Conservation (phyloP, 2,888 invertebrate species). For the Clepsis dumicolana region DNA sequence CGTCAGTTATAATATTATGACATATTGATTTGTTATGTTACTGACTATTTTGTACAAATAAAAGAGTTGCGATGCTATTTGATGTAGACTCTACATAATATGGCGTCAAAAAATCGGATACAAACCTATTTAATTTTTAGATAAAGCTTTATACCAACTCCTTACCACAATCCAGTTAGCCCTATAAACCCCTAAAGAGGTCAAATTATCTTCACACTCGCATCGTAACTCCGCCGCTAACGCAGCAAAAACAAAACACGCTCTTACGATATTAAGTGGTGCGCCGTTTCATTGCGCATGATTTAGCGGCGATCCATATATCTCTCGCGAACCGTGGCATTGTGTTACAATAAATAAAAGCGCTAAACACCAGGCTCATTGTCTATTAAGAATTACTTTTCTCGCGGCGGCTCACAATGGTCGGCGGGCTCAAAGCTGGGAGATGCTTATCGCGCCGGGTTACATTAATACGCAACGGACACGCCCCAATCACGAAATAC, state of each 20-base stretch:
- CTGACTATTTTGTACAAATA: too few relatives aligned
- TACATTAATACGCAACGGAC: constrained; percentile 80
- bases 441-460: constrained; percentile 74
- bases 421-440: constrained; percentile 74
- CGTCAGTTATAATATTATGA: too few relatives aligned
- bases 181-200: constrained; percentile 26
- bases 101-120: neutral
- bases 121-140: neutral
- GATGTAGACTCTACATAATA: neutral
- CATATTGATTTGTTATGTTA: too few relatives aligned
- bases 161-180: neutral
- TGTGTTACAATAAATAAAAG: constrained; percentile 82
- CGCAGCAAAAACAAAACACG: constrained; percentile 42
- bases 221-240: constrained; percentile 35
- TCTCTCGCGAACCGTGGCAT: constrained; percentile 71
- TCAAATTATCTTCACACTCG: constrained; percentile 18
- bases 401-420: constrained; percentile 76
- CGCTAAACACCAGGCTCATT: constrained; percentile 80
- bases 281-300: constrained; percentile 51
- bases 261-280: constrained; percentile 42
- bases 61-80: neutral
- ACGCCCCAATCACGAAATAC: constrained; percentile 82
- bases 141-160: neutral
- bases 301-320: constrained; percentile 65
- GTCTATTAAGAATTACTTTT: constrained; percentile 85